These are phyloP conservation scores for Andrena fulva DNA, from an alignment of 2,888 invertebrate species.

Conservation along the genomic window DNA sequence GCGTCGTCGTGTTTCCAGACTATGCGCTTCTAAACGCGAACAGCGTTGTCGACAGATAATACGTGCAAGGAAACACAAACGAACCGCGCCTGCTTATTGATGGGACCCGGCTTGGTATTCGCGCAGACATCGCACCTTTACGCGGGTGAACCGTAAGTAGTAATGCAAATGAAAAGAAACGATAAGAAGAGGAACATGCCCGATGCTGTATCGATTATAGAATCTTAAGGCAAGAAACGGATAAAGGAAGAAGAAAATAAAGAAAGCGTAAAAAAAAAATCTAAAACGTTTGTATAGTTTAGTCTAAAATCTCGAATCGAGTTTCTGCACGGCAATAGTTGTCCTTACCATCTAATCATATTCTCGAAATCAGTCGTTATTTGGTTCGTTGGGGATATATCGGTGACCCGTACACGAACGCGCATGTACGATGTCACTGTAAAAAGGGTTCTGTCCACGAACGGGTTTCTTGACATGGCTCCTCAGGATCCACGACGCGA, in stretches of 20 bases:
- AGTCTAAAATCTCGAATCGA: constrained; percentile 1
- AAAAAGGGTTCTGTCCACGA: constrained; percentile 21
- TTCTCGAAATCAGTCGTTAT: constrained; percentile 77
- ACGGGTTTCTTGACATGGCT: background rate
- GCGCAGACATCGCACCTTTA: background rate
- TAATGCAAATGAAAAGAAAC: background rate
- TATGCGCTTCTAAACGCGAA: background rate
- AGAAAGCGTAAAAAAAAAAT: background rate
- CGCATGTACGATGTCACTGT: constrained; percentile 43
- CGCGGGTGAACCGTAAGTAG: background rate
- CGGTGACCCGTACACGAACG: constrained; percentile 30
- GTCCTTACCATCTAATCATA: constrained; percentile 59
- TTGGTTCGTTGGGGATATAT: constrained; percentile 74
- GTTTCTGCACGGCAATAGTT: background rate
- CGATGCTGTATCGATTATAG: constrained; percentile 2
- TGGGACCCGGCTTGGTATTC: background rate
- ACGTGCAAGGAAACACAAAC: background rate
- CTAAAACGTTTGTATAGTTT: constrained; percentile 22
- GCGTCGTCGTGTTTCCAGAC: background rate
- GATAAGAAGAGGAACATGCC: constrained; percentile 8
- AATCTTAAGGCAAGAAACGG: background rate
- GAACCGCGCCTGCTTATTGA: background rate
- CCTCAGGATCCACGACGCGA: background rate
- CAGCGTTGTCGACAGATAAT: too few relatives aligned
- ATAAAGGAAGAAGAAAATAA: background rate